phyloP scores from a whole-genome alignment of 2,888 invertebrate genomes.

The Acanthopleura granulata region DNA sequence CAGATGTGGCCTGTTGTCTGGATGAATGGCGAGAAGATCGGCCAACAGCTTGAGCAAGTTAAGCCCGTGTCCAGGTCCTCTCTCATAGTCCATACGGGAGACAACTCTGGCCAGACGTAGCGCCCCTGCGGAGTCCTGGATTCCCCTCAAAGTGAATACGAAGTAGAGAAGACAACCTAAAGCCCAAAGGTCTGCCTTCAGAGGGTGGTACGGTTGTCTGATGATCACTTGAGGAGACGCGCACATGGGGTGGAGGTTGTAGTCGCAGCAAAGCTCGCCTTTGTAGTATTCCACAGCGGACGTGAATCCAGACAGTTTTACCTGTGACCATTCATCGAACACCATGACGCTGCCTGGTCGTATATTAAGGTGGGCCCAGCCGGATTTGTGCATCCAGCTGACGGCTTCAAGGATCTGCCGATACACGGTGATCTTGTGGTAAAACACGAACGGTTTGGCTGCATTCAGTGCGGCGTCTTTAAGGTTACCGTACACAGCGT shows the following conservation, averaged over 20 bases:
- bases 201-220: neutral
- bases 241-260: constrained; percentile 10
- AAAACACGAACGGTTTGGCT: neutral
- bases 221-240: neutral
- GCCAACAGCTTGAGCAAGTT: neutral
- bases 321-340: neutral
- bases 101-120: neutral
- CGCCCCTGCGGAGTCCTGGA: neutral
- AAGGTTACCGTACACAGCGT: neutral
- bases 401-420: neutral
- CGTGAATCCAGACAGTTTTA: neutral
- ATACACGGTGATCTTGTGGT: neutral
- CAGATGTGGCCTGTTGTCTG: neutral
- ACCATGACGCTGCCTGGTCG: neutral
- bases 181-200: constrained; percentile 3
- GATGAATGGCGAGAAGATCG: constrained; percentile 6
- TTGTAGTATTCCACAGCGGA: neutral
- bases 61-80: neutral
- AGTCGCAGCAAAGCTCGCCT: neutral
- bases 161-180: neutral
- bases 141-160: neutral
- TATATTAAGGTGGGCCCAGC: constrained; percentile 1
- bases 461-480: neutral
- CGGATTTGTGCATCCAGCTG: neutral
- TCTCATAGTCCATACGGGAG: neutral